phyloP scores from a whole-genome alignment of 1,140 invertebrate genomes.

The Steinernema khuongi region DNA sequence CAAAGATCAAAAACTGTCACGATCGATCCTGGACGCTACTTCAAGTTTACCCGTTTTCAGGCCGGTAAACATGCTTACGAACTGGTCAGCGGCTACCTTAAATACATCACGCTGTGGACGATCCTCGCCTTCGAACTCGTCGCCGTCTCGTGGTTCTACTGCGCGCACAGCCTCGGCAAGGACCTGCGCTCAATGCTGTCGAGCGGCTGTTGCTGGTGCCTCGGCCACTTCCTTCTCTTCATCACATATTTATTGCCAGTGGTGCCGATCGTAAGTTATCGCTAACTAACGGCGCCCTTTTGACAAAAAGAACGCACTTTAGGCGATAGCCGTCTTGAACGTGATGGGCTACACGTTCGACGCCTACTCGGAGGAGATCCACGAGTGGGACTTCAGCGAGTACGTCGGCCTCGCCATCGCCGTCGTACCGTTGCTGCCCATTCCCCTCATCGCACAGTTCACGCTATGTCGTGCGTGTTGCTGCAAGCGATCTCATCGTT shows the following conservation, averaged over 20 bases:
- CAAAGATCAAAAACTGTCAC: not conserved
- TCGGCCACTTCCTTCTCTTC: slow-evolving; percentile 50
- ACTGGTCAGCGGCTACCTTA: slow-evolving; percentile 49
- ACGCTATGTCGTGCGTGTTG: slow-evolving; percentile 44
- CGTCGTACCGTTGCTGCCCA: slow-evolving; percentile 50
- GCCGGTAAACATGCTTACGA: slow-evolving; percentile 56
- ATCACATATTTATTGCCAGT: slow-evolving; percentile 51
- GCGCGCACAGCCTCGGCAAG: slow-evolving; percentile 52
- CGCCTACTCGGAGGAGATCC: slow-evolving; percentile 46
- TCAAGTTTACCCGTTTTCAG: slow-evolving; percentile 36
- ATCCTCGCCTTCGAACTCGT: slow-evolving; percentile 53
- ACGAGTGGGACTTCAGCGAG: slow-evolving; percentile 49
- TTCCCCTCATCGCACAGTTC: slow-evolving; percentile 47
- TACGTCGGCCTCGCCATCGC: slow-evolving; percentile 49
- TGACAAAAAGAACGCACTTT: slow-evolving; percentile 18
- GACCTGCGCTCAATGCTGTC: slow-evolving; percentile 51
- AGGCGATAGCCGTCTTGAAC: slow-evolving; percentile 53
- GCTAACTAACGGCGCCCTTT: not conserved
- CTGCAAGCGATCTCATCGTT: not conserved
- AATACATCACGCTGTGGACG: slow-evolving; percentile 51
- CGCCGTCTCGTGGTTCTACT: slow-evolving; percentile 57
- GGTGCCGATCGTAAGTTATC: slow-evolving; percentile 47
- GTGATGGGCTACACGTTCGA: slow-evolving; percentile 47
- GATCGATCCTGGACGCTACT: not conserved
- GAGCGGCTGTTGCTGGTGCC: slow-evolving; percentile 49